These are phyloP conservation scores for Himalopsyche anomala DNA, from an alignment of 2,888 invertebrate species.

Conservation along the genomic window DNA sequence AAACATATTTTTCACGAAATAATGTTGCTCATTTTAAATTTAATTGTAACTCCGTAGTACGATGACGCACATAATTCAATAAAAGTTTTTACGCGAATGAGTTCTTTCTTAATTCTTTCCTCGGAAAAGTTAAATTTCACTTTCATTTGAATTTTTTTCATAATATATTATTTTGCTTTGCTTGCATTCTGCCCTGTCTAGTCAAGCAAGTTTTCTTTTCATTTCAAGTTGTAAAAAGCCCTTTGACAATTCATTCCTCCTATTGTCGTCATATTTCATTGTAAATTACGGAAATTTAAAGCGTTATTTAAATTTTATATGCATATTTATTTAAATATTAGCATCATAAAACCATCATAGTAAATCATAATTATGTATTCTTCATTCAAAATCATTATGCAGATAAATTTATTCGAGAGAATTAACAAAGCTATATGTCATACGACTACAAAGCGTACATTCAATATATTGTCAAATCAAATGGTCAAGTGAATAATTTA, in stretches of 20 bases:
- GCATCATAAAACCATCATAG: background rate
- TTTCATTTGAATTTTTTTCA: background rate
- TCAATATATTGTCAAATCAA: no score
- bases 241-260: conserved; percentile 21
- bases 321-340: background rate
- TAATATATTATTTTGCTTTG: background rate
- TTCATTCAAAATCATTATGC: no score
- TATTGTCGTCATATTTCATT: conserved; percentile 14
- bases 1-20: no score
- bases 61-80: no score
- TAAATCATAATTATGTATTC: no score
- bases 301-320: background rate
- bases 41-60: no score
- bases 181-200: background rate
- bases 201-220: conserved; percentile 24
- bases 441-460: no score
- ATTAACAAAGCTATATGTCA: no score
- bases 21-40: no score
- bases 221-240: conserved; percentile 1
- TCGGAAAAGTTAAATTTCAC: background rate
- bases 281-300: conserved; percentile 11
- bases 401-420: no score
- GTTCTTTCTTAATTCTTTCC: background rate
- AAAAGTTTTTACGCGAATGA: background rate
- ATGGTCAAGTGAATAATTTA: no score